Percentiles rank a stretch among this genome's conserved stretches.
Conservation (phyloP, 1,140 invertebrate genomes). For the Homalodisca vitripennis region DNA sequence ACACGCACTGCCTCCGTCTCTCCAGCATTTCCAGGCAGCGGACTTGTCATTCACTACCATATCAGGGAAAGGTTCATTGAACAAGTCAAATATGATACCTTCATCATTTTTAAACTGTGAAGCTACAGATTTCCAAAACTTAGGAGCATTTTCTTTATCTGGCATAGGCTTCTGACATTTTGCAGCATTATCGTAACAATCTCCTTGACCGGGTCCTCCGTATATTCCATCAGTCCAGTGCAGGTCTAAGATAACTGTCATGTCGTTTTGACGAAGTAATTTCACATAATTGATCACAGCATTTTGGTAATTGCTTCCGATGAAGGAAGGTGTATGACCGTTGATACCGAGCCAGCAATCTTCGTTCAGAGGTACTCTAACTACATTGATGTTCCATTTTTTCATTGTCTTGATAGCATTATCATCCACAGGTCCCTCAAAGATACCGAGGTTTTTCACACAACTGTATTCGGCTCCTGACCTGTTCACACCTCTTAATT, state of each 20-base stretch:
- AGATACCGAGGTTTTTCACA: neutral
- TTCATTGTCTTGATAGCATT: neutral
- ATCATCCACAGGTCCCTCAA: neutral
- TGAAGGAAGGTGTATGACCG: neutral
- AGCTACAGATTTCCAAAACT: neutral
- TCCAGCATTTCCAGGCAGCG: neutral
- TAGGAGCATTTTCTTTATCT: neutral
- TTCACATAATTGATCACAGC: slow-evolving; percentile 2
- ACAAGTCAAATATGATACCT: slow-evolving; percentile 1
- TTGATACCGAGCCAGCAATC: neutral
- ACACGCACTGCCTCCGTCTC: slow-evolving; percentile 3
- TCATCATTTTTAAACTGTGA: neutral
- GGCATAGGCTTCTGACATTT: slow-evolving; percentile 14
- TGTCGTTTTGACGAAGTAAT: neutral
- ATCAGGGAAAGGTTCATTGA: slow-evolving; percentile 10
- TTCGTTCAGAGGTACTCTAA: slow-evolving; percentile 4
- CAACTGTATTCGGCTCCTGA: neutral
- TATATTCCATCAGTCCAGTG: neutral
- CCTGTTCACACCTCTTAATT: neutral
- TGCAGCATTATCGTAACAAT: neutral
- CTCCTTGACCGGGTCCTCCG: neutral
- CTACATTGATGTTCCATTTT: neutral
- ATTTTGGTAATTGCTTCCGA: neutral
- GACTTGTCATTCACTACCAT: too few species aligned
- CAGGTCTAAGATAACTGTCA: neutral